These are phyloP conservation scores for Australoheros facetus DNA, from an alignment of 2,797 vertebrate genomes.

Conservation along the genomic window DNA sequence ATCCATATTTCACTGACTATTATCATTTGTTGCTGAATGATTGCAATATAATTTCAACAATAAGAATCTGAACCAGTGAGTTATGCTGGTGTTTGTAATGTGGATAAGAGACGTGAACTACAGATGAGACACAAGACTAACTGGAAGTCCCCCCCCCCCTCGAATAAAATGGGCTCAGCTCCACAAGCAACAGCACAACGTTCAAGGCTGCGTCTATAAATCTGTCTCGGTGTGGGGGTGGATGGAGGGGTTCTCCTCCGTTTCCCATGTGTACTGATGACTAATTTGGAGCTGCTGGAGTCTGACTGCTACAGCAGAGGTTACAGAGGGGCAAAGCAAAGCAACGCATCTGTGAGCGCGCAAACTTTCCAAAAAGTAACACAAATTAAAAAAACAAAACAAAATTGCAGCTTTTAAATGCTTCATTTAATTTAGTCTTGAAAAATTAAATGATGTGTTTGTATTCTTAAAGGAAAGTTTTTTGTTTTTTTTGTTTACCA, in stretches of 20 bases:
- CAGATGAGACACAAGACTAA: conserved; percentile 25
- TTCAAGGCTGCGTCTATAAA: conserved; percentile 87
- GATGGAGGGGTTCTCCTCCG: neutral
- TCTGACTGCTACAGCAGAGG: conserved; percentile 60
- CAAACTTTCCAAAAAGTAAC: neutral
- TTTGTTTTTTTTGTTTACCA: neutral
- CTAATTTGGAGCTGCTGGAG: conserved; percentile 65
- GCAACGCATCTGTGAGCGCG: neutral
- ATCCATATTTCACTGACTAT: neutral
- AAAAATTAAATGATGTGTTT: neutral
- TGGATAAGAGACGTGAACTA: conserved; percentile 8
- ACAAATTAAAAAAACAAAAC: neutral
- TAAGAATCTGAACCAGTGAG: conserved; percentile 20
- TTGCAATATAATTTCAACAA: conserved; percentile 1
- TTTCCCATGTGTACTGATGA: conserved; percentile 57
- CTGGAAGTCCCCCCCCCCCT: conserved; percentile 10
- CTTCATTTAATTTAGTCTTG: neutral
- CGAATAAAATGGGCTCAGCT: conserved; percentile 68
- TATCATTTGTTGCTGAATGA: conserved; percentile 4
- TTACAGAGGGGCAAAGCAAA: conserved; percentile 52
- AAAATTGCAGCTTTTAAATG: neutral
- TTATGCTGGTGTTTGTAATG: conserved; percentile 33
- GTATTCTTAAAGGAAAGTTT: neutral
- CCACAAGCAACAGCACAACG: conserved; percentile 68
- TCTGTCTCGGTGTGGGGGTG: conserved; percentile 56